A percentile compares a stretch with the other conserved stretches of the same genome.
These are phyloP conservation scores for Eufriesea mexicana DNA, from an alignment of 1,140 invertebrate species.

Conservation along the genomic window DNA sequence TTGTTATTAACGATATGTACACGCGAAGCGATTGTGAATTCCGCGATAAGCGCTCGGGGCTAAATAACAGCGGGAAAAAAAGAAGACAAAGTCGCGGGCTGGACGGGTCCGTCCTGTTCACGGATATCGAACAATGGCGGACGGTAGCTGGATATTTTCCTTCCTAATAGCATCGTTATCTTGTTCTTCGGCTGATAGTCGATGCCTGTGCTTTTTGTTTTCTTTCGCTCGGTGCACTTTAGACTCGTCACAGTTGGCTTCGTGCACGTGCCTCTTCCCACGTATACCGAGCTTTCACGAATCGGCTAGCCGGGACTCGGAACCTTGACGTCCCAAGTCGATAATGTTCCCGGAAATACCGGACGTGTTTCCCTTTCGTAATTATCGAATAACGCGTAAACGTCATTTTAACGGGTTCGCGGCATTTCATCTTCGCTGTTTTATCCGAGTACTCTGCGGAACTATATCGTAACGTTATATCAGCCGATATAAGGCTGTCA, in stretches of 20 bases:
- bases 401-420: background rate
- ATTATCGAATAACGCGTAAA: constrained; percentile 37
- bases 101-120: background rate
- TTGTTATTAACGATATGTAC: constrained; percentile 6
- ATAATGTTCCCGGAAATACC: constrained; percentile 52
- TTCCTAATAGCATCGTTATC: constrained; percentile 51
- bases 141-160: constrained; percentile 10
- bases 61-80: background rate
- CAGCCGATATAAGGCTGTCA: too few species aligned
- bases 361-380: constrained; percentile 21
- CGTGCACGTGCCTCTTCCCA: constrained; percentile 41
- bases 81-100: background rate
- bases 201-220: constrained; percentile 44
- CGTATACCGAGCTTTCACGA: constrained; percentile 36
- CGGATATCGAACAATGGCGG: background rate
- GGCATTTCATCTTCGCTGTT: background rate
- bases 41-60: background rate
- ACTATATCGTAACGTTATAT: too few species aligned
- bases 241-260: constrained; percentile 48
- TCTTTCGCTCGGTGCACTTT: constrained; percentile 50
- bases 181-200: constrained; percentile 25
- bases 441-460: too few species aligned
- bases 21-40: background rate
- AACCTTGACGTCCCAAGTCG: constrained; percentile 30
- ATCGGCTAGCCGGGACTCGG: background rate